Conservation (phyloP, 2,797 vertebrate genomes). For the Trichosurus vulpecula region DNA sequence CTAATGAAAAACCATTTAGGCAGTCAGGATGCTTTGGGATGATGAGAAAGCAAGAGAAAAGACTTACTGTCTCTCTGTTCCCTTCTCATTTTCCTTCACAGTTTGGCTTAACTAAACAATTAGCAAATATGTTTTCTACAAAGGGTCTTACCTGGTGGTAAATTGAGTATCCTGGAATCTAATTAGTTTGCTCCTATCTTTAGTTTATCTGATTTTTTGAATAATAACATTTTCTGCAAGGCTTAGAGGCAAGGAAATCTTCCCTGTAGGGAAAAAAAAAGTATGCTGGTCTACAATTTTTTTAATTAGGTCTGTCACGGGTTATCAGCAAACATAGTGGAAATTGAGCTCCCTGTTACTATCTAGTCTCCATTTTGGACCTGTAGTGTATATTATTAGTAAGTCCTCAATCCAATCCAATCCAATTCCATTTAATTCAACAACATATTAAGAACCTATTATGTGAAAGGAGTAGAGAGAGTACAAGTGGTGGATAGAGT, state of each 20-base stretch:
- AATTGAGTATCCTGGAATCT: not conserved
- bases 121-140: conserved; percentile 34
- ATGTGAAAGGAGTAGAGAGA: not conserved
- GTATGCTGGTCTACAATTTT: conserved; percentile 6
- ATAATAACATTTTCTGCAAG: conserved; percentile 17
- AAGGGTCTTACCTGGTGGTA: conserved; percentile 12
- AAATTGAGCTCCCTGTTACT: not conserved
- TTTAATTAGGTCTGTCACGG: not conserved
- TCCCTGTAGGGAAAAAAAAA: not conserved
- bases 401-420: not conserved
- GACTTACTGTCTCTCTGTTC: not conserved
- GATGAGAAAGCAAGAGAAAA: not conserved
- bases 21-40: conserved; percentile 36
- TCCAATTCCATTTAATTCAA: not conserved
- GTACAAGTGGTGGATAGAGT: not conserved
- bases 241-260: conserved; percentile 1
- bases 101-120: conserved; percentile 41
- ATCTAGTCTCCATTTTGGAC: not conserved
- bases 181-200: conserved; percentile 27
- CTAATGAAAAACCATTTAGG: conserved; percentile 25
- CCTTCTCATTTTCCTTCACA: conserved; percentile 53
- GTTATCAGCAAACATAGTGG: conserved; percentile 9
- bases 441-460: not conserved
- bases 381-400: not conserved
- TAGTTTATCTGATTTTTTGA: conserved; percentile 40